Evolutionary conservation across 2,888 invertebrate species (phyloP).

Genomic region (Papilio elwesi): DNA sequence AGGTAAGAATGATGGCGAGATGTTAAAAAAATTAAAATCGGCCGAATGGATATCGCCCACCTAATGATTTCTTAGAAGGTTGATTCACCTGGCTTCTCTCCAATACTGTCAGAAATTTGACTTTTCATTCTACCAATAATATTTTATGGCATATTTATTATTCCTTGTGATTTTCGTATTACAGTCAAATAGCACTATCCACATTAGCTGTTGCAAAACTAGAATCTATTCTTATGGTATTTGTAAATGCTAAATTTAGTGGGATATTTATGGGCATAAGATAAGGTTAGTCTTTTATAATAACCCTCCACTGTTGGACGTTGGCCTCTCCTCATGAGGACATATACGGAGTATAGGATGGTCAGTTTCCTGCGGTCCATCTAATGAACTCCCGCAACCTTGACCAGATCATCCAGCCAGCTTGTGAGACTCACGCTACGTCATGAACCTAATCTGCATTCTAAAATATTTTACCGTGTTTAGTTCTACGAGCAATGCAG

Average conservation of each 20-base stretch:
- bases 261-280: too few species aligned
- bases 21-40: conserved; percentile 28
- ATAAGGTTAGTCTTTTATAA: too few species aligned
- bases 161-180: background rate
- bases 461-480: too few species aligned
- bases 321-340: too few species aligned
- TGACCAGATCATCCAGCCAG: too few species aligned
- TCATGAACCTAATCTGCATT: too few species aligned
- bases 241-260: background rate
- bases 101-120: conserved; percentile 25
- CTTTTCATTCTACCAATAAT: conserved; percentile 10
- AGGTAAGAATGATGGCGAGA: conserved; percentile 32
- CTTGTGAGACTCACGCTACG: too few species aligned
- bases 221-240: background rate
- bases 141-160: conserved; percentile 5
- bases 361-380: too few species aligned
- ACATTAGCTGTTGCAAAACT: background rate
- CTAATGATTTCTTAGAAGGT: conserved; percentile 32
- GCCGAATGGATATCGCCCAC: conserved; percentile 33
- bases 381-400: too few species aligned
- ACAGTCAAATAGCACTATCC: background rate
- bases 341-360: too few species aligned
- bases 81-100: conserved; percentile 29
- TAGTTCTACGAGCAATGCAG: too few species aligned
- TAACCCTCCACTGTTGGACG: too few species aligned